Percentiles rank a stretch among this genome's conserved stretches.
phyloP scores from a whole-genome alignment of 2,888 invertebrate genomes.

The Mythimna vitellina region DNA sequence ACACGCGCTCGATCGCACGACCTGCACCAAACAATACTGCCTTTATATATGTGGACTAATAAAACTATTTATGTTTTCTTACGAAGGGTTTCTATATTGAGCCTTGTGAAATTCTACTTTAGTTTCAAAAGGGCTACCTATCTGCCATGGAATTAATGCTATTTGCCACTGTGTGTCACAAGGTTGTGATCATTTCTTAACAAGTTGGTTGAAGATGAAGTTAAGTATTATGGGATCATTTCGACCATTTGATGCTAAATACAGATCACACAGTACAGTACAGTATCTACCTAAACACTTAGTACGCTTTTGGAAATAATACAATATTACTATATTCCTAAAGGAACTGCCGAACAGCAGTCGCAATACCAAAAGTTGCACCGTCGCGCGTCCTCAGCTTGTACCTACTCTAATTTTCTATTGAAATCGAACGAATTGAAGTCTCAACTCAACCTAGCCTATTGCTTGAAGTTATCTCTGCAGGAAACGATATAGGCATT shows the following conservation, averaged over 20 bases:
- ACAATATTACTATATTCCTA: not conserved
- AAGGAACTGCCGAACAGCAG: not conserved
- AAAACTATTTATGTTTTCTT: not conserved
- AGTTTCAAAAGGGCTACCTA: too few species aligned
- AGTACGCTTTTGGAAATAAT: not conserved
- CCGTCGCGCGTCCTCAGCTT: not conserved
- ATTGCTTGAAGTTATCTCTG: not conserved
- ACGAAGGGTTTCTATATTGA: too few species aligned
- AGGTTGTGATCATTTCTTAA: not conserved
- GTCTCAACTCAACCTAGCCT: not conserved
- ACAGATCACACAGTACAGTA: too few species aligned
- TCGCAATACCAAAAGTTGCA: not conserved
- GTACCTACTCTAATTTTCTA: not conserved
- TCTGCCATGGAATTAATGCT: too few species aligned
- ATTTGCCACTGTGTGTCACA: too few species aligned
- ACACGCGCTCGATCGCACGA: constrained; percentile 97
- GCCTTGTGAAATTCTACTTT: too few species aligned
- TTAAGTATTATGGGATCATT: not conserved
- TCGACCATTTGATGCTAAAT: too few species aligned
- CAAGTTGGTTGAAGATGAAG: not conserved
- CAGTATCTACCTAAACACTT: too few species aligned
- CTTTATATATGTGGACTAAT: not conserved
- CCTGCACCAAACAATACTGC: constrained; percentile 89
- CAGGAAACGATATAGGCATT: not conserved
- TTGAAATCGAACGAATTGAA: not conserved